Conservation (phyloP, 2,113 vertebrate genomes). For the Myanophis thanlyinensis region DNA sequence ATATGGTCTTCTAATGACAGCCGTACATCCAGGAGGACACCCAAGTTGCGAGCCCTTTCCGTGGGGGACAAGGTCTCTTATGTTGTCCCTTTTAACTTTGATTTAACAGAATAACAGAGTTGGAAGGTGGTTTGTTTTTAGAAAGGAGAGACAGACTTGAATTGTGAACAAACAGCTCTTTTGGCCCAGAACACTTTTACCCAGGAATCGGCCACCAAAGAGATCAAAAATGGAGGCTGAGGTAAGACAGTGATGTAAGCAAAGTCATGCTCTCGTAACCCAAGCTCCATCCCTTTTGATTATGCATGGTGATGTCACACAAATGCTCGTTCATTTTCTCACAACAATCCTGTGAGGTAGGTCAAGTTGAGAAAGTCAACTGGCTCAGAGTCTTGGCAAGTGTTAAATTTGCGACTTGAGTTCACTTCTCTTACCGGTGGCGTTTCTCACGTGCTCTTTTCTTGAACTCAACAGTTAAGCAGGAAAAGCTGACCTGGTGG, state of each 20-base stretch:
- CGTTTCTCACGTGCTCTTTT: background rate
- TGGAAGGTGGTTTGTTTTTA: too few relatives aligned
- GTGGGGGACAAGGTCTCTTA: too few relatives aligned
- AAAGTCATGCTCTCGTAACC: background rate
- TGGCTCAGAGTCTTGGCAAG: background rate
- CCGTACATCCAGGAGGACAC: too few relatives aligned
- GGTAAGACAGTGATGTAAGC: background rate
- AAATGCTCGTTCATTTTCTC: background rate
- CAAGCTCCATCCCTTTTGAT: background rate
- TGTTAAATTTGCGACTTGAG: background rate
- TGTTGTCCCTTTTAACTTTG: too few relatives aligned
- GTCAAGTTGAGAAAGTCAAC: background rate
- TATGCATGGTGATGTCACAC: background rate
- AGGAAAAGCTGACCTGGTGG: background rate
- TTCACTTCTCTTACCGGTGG: too few relatives aligned
- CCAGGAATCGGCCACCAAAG: background rate
- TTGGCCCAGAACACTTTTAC: background rate
- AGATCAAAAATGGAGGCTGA: background rate
- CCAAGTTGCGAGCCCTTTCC: too few relatives aligned
- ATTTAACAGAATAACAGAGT: too few relatives aligned
- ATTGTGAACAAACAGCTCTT: too few relatives aligned
- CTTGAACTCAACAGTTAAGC: background rate
- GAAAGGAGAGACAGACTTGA: too few relatives aligned
- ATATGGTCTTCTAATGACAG: too few relatives aligned
- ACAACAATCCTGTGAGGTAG: background rate